phyloP scores from a whole-genome alignment of 2,888 invertebrate genomes.

The Trichopoda pennipes region DNA sequence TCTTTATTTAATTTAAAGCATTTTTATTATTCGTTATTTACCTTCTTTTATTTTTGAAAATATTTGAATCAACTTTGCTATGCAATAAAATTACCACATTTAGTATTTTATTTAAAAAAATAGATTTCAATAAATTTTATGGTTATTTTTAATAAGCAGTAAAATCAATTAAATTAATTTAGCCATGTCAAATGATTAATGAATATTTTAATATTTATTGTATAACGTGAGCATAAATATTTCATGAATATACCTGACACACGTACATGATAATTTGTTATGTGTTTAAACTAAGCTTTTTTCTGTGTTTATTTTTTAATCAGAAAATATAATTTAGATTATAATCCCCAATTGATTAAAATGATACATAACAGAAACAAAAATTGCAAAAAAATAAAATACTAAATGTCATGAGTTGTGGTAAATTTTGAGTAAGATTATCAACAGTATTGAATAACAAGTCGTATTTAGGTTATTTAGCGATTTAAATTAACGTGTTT shows the following conservation, averaged over 20 bases:
- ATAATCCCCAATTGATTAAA: neutral
- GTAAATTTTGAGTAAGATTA: conserved; percentile 3
- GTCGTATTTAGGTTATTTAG: conserved; percentile 1
- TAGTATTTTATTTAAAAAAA: neutral
- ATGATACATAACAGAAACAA: conserved; percentile 18
- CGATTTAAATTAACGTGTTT: neutral
- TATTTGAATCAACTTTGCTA: neutral
- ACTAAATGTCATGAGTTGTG: conserved; percentile 29
- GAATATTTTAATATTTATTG: conserved; percentile 42
- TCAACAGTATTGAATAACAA: neutral
- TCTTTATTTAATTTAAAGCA: too few relatives aligned
- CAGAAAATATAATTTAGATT: neutral
- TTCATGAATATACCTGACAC: conserved; percentile 17
- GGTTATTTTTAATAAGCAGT: conserved; percentile 32
- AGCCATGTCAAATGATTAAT: conserved; percentile 63
- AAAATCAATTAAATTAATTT: conserved; percentile 64
- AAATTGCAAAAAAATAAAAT: neutral
- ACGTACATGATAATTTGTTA: conserved; percentile 42
- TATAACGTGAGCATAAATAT: neutral
- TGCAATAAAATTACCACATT: neutral
- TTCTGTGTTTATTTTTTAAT: neutral
- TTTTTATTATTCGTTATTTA: neutral
- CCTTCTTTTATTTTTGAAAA: neutral
- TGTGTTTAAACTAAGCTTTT: neutral
- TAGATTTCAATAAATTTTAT: conserved; percentile 11